phyloP scores from a whole-genome alignment of 2,797 vertebrate genomes.

The Scyliorhinus canicula region DNA sequence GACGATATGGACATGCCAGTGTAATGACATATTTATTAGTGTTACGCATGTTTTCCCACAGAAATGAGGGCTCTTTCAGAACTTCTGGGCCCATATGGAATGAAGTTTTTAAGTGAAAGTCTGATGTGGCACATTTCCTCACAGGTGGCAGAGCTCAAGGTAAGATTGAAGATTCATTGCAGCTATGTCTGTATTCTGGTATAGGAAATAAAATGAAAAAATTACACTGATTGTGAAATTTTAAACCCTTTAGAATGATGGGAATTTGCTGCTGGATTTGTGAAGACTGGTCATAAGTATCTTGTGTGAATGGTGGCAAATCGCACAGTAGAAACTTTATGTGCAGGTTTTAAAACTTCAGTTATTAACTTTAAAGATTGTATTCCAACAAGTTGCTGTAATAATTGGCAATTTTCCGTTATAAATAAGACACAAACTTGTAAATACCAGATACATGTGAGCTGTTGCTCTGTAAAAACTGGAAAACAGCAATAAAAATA shows the following conservation, averaged over 20 bases:
- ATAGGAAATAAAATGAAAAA: not conserved
- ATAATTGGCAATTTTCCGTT: not conserved
- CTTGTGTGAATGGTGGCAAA: not conserved
- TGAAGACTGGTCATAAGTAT: not conserved
- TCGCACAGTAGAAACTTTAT: not conserved
- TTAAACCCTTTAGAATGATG: not conserved
- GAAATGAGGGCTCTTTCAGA: constrained; percentile 95
- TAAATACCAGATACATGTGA: too few relatives aligned
- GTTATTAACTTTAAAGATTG: not conserved
- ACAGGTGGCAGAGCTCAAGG: constrained; percentile 96
- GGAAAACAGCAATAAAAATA: too few relatives aligned
- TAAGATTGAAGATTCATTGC: constrained; percentile 51
- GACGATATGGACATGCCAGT: not conserved
- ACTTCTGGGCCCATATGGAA: constrained; percentile 91
- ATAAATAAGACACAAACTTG: too few relatives aligned
- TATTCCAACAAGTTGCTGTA: not conserved
- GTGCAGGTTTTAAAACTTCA: not conserved
- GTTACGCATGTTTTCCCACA: constrained; percentile 52
- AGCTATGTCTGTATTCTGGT: not conserved
- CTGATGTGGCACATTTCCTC: constrained; percentile 99
- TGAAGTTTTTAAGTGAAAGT: constrained; percentile 98
- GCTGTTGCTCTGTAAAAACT: too few relatives aligned
- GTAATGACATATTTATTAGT: not conserved
- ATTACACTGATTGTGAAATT: not conserved
- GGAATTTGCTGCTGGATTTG: not conserved